These are phyloP conservation scores for Protaetia brevitarsis DNA, from an alignment of 1,140 invertebrate species.

Conservation along the genomic window DNA sequence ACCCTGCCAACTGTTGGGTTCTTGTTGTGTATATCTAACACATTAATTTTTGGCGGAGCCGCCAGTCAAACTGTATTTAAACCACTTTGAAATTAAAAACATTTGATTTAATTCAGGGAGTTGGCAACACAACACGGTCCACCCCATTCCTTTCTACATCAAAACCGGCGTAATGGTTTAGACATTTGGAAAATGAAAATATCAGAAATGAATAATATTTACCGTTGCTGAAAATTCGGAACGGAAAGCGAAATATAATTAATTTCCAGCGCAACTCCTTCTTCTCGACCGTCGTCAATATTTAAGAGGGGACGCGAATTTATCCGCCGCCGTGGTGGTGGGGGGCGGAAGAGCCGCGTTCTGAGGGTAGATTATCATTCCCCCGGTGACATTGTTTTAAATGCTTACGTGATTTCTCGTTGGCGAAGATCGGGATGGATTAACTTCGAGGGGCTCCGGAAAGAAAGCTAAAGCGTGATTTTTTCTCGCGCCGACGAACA, in stretches of 20 bases:
- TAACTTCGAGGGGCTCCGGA: background rate
- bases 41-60: too few species aligned
- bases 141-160: background rate
- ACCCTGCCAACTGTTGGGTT: too few species aligned
- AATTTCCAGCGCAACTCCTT: background rate
- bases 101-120: background rate
- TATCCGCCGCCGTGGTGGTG: background rate
- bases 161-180: slow-evolving; percentile 1
- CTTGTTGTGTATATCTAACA: too few species aligned
- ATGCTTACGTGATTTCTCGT: background rate
- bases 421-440: background rate
- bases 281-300: background rate
- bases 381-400: slow-evolving; percentile 8
- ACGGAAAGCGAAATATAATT: background rate
- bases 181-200: slow-evolving; percentile 11
- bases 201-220: slow-evolving; percentile 9
- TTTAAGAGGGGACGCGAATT: background rate
- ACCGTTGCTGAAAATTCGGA: background rate
- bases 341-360: background rate
- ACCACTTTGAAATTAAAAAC: too few species aligned
- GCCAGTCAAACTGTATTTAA: too few species aligned
- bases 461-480: background rate
- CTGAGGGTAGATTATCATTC: background rate
- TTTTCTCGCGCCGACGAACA: background rate
- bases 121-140: background rate